phyloP scores from a whole-genome alignment of 2,113 vertebrate genomes.

The Tyto alba region DNA sequence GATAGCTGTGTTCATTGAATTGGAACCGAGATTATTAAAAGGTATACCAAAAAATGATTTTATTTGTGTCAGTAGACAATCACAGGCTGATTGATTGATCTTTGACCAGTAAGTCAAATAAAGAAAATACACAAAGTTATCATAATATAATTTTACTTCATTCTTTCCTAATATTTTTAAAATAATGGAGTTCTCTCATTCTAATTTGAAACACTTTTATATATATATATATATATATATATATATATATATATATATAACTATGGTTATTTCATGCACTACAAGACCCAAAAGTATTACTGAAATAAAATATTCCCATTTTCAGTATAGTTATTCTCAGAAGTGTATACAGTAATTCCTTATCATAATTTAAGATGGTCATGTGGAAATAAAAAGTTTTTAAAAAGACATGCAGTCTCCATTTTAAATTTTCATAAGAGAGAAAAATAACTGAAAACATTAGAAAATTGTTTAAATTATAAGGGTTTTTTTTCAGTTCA shows the following conservation, averaged over 20 bases:
- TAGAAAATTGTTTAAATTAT: neutral
- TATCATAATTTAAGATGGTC: neutral
- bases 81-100: neutral
- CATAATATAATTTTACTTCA: neutral
- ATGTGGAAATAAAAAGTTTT: neutral
- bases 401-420: neutral
- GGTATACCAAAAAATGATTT: neutral
- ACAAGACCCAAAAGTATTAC: neutral
- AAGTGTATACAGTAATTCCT: neutral
- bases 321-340: neutral
- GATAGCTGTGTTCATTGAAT: conserved; percentile 48
- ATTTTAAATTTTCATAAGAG: neutral
- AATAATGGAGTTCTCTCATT: neutral
- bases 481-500: accelerated
- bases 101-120: neutral
- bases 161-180: neutral
- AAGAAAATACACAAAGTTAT: neutral
- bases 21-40: neutral
- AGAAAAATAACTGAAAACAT: neutral
- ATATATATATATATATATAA: too few relatives aligned
- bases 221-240: too few relatives aligned
- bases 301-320: neutral
- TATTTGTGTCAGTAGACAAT: neutral
- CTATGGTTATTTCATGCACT: neutral
- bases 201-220: neutral